phyloP scores from a whole-genome alignment of 2,888 invertebrate species.

The Plagodis pulveraria region DNA sequence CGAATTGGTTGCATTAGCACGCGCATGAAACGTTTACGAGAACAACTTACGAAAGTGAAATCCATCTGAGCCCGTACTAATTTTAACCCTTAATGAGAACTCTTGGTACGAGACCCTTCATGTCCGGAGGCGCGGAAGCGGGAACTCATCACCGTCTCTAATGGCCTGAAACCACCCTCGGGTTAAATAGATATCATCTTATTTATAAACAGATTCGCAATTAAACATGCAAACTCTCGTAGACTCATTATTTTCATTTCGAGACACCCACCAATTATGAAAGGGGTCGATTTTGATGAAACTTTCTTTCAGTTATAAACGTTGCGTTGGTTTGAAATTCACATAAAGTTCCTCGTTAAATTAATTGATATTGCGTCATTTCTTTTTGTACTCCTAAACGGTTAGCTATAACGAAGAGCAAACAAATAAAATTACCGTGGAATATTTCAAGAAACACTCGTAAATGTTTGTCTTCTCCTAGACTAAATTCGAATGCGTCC shows the following conservation, averaged over 20 bases:
- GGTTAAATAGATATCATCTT: slow-evolving; percentile 67
- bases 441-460: slow-evolving; percentile 43
- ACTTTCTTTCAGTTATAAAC: slow-evolving; percentile 22
- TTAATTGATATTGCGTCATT: neutral
- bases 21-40: slow-evolving; percentile 54
- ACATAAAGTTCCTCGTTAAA: slow-evolving; percentile 4
- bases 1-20: slow-evolving; percentile 46
- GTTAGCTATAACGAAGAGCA: slow-evolving; percentile 8
- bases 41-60: slow-evolving; percentile 56
- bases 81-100: slow-evolving; percentile 73
- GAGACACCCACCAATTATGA: slow-evolving; percentile 40
- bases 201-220: slow-evolving; percentile 59
- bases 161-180: slow-evolving; percentile 69
- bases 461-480: slow-evolving; percentile 67
- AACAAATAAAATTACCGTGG: slow-evolving; percentile 11
- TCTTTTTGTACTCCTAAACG: neutral
- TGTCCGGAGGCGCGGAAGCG: slow-evolving; percentile 73
- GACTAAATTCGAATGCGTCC: slow-evolving; percentile 66
- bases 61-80: slow-evolving; percentile 63
- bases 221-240: slow-evolving; percentile 46
- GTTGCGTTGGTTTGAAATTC: slow-evolving; percentile 14
- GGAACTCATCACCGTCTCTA: slow-evolving; percentile 73
- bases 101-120: slow-evolving; percentile 57
- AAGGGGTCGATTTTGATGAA: slow-evolving; percentile 33
- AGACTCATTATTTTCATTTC: slow-evolving; percentile 44